A percentile compares a stretch with the other conserved stretches of the same genome.
These are phyloP conservation scores for Myripristis murdjan DNA, from an alignment of 2,797 vertebrate species.

Conservation along the genomic window DNA sequence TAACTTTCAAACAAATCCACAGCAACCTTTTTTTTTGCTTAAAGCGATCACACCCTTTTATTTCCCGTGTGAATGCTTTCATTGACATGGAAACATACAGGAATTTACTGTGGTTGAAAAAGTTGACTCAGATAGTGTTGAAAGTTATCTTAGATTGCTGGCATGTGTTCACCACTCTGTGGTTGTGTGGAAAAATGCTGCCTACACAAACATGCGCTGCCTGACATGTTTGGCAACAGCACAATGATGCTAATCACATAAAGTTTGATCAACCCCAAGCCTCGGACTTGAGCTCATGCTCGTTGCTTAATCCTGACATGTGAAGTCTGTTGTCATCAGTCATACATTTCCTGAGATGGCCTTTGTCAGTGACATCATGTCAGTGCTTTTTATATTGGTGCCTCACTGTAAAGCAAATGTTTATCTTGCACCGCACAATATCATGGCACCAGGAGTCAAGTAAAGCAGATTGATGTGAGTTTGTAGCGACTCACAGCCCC, in stretches of 20 bases:
- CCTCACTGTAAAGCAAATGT: slow-evolving; percentile 46
- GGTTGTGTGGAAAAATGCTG: slow-evolving; percentile 51
- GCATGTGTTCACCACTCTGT: slow-evolving; percentile 57
- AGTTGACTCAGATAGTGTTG: slow-evolving; percentile 64
- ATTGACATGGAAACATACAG: slow-evolving; percentile 66
- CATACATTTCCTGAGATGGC: slow-evolving; percentile 38
- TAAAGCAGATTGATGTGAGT: slow-evolving; percentile 56
- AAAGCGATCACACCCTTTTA: slow-evolving; percentile 23
- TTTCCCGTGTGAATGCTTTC: slow-evolving; percentile 39
- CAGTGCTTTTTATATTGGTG: slow-evolving; percentile 13
- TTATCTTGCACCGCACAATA: slow-evolving; percentile 48
- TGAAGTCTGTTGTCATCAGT: slow-evolving; percentile 21
- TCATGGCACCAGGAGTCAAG: background rate
- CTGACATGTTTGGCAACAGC: slow-evolving; percentile 52
- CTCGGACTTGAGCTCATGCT: slow-evolving; percentile 1
- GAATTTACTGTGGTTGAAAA: slow-evolving; percentile 62
- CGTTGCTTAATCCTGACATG: slow-evolving; percentile 13
- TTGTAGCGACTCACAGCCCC: slow-evolving; percentile 16
- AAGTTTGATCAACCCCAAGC: slow-evolving; percentile 43
- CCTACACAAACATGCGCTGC: slow-evolving; percentile 60
- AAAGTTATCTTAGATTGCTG: slow-evolving; percentile 67
- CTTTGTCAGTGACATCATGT: slow-evolving; percentile 30
- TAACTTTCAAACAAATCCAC: slow-evolving; percentile 5
- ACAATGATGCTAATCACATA: slow-evolving; percentile 27
- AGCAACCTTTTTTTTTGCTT: slow-evolving; percentile 30